A percentile compares a stretch with the other conserved stretches of the same genome.
phyloP scores from a whole-genome alignment of 2,888 invertebrate species.

The Trichopria drosophilae region DNA sequence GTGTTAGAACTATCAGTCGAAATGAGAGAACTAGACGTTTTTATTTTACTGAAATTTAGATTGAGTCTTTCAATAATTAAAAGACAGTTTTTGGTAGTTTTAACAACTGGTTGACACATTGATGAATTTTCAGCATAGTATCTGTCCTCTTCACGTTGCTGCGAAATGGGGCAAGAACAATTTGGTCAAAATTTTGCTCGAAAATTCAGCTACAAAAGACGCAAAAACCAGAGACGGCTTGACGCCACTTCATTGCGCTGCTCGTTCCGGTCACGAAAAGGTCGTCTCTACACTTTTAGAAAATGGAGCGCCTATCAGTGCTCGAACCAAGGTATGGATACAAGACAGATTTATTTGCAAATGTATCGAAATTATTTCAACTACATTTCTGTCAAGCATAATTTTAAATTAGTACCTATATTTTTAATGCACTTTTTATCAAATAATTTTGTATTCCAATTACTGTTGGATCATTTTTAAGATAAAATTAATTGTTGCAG shows the following conservation, averaged over 20 bases:
- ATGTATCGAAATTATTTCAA: too few relatives aligned
- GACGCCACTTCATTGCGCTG: slow-evolving; percentile 95
- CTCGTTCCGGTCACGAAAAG: slow-evolving; percentile 92
- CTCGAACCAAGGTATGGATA: slow-evolving; percentile 83
- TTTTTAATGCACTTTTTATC: too few relatives aligned
- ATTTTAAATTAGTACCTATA: too few relatives aligned
- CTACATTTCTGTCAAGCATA: too few relatives aligned
- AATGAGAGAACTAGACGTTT: too few relatives aligned
- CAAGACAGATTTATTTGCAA: too few relatives aligned
- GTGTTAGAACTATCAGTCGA: too few relatives aligned
- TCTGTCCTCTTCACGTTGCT: slow-evolving; percentile 97
- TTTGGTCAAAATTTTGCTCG: slow-evolving; percentile 86
- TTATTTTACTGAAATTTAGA: too few relatives aligned
- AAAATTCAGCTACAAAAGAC: slow-evolving; percentile 85
- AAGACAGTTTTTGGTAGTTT: too few relatives aligned
- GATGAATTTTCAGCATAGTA: slow-evolving; percentile 81
- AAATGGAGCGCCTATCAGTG: slow-evolving; percentile 88
- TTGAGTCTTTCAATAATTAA: too few relatives aligned
- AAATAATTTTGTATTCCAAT: not conserved
- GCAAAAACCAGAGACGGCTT: slow-evolving; percentile 92
- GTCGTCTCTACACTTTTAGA: slow-evolving; percentile 89
- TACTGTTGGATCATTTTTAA: not conserved
- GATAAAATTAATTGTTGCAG: not conserved
- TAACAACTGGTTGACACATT: too few relatives aligned
- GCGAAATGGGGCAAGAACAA: slow-evolving; percentile 98